Evolutionary conservation across 1,140 invertebrate species (phyloP).

Genomic region (Neodiprion pinetum): DNA sequence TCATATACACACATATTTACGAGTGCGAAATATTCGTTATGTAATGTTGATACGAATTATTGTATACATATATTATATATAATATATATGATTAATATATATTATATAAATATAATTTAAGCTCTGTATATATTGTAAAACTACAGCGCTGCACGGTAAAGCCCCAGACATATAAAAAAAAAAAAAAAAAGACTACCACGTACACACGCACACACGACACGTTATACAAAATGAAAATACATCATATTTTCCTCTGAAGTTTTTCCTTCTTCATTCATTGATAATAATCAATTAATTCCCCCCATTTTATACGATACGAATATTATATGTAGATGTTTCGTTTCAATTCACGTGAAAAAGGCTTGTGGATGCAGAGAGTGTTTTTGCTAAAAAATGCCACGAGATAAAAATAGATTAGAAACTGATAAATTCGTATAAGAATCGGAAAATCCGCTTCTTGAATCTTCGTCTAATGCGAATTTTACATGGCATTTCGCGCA

Average conservation of each 20-base stretch:
- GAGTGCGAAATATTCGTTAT: slow-evolving; percentile 31
- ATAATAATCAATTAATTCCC: too few species aligned
- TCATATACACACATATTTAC: slow-evolving; percentile 4
- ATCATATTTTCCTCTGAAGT: slow-evolving; percentile 53
- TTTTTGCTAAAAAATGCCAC: too few species aligned
- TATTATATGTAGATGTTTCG: too few species aligned
- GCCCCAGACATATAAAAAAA: slow-evolving; percentile 17
- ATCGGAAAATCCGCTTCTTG: too few species aligned
- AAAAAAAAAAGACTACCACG: slow-evolving; percentile 22
- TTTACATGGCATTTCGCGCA: too few species aligned
- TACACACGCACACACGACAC: slow-evolving; percentile 25
- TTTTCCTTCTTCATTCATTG: not conserved
- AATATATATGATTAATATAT: slow-evolving; percentile 9
- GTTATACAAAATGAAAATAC: slow-evolving; percentile 41
- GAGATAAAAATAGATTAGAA: too few species aligned
- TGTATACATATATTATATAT: slow-evolving; percentile 24
- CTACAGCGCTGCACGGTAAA: not conserved
- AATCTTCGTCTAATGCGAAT: too few species aligned
- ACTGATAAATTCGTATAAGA: too few species aligned
- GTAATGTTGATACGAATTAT: not conserved
- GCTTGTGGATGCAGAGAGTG: too few species aligned
- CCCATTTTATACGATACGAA: too few species aligned
- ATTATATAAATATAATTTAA: slow-evolving; percentile 29
- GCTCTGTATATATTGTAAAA: slow-evolving; percentile 53
- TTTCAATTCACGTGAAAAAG: too few species aligned